These are phyloP conservation scores for Cataglyphis livida DNA, from an alignment of 2,888 invertebrate species.

Conservation along the genomic window DNA sequence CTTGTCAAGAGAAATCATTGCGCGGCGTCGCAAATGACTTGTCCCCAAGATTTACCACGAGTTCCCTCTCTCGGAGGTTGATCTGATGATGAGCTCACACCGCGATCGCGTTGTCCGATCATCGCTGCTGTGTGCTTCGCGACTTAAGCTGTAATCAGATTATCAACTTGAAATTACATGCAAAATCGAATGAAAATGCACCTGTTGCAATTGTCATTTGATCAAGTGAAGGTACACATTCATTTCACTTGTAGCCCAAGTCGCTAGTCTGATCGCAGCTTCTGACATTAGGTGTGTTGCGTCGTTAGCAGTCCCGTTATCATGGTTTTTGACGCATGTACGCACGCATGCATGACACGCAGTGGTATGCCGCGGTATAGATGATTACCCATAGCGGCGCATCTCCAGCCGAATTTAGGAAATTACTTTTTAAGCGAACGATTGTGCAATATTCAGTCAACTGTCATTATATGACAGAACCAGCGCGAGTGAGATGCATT, in stretches of 20 bases:
- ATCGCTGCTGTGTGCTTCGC: conserved; percentile 21
- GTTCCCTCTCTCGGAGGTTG: conserved; percentile 25
- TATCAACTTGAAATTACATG: conserved; percentile 4
- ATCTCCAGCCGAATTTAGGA: conserved; percentile 41
- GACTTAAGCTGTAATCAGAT: not conserved
- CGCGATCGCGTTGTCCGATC: not conserved
- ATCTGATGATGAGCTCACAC: not conserved
- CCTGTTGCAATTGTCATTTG: not conserved
- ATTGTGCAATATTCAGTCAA: not conserved
- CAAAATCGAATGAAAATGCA: not conserved
- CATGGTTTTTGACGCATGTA: conserved; percentile 14
- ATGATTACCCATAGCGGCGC: conserved; percentile 22
- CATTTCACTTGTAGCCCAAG: not conserved
- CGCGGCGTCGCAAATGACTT: conserved; percentile 3
- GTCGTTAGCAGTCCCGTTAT: conserved; percentile 12
- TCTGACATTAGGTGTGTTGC: conserved; percentile 13
- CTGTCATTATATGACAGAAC: not conserved
- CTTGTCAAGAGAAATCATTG: not conserved
- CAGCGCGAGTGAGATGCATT: conserved; percentile 49
- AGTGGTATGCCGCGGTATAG: not conserved
- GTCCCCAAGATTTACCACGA: conserved; percentile 35
- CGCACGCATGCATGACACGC: conserved; percentile 3
- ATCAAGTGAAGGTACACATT: not conserved
- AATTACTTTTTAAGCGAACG: conserved; percentile 8
- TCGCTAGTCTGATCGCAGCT: conserved; percentile 15